Evolutionary conservation across 2,888 invertebrate species (phyloP).

Genomic region (Smittia aterrima): DNA sequence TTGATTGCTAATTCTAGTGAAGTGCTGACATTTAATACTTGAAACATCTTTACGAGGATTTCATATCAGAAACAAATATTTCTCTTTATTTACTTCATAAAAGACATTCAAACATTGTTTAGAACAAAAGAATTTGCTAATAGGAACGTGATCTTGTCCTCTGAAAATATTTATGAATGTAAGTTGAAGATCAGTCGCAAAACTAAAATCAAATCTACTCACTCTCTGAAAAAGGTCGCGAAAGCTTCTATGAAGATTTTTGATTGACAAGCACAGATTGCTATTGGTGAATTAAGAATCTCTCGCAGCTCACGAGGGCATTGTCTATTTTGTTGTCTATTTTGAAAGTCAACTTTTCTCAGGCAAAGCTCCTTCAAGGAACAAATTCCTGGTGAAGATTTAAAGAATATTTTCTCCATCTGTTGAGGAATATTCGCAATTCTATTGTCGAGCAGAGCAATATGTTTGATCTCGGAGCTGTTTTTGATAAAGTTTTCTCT

Average conservation of each 20-base stretch:
- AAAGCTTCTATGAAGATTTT: slow-evolving; percentile 27
- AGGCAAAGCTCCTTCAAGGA: slow-evolving; percentile 19
- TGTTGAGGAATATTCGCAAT: slow-evolving; percentile 4
- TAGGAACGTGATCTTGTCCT: neutral
- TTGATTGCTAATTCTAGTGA: too few species aligned
- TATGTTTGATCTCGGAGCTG: slow-evolving; percentile 19
- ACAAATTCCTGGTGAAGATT: neutral
- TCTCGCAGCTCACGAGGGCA: neutral
- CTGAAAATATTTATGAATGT: neutral
- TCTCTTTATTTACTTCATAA: slow-evolving; percentile 14
- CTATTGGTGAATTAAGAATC: neutral
- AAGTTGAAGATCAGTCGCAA: neutral
- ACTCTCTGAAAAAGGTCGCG: slow-evolving; percentile 15
- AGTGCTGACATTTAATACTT: too few species aligned
- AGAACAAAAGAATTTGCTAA: slow-evolving; percentile 22
- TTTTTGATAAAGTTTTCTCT: slow-evolving; percentile 20
- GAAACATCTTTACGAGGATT: neutral
- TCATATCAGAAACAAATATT: neutral
- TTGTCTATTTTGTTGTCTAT: neutral
- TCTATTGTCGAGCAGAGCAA: neutral
- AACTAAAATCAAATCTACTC: neutral
- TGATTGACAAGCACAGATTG: slow-evolving; percentile 8
- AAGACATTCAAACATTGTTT: slow-evolving; percentile 16
- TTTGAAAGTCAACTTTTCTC: neutral
- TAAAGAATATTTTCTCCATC: neutral